A percentile compares a stretch with the other conserved stretches of the same genome.
phyloP scores from a whole-genome alignment of 1,140 invertebrate species.

The Bombus vancouverensis region DNA sequence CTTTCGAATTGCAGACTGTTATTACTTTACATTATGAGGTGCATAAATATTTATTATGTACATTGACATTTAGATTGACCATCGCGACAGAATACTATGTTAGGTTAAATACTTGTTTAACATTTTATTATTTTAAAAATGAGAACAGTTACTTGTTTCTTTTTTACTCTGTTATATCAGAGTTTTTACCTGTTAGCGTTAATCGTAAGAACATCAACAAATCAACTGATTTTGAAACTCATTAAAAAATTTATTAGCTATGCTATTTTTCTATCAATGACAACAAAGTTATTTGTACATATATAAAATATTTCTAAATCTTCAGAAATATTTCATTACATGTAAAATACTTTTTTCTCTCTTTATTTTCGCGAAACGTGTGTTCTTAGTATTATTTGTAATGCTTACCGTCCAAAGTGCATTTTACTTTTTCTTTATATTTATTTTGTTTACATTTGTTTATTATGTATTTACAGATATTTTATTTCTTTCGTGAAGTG shows the following conservation, averaged over 20 bases:
- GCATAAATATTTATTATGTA: constrained; percentile 50
- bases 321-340: constrained; percentile 44
- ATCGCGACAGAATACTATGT: not conserved
- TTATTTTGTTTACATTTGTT: constrained; percentile 70
- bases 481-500: constrained; percentile 57
- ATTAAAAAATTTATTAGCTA: constrained; percentile 16
- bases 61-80: constrained; percentile 27
- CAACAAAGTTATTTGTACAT: constrained; percentile 43
- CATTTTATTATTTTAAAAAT: not conserved
- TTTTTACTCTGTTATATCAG: not conserved
- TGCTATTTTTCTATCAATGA: not conserved
- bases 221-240: not conserved
- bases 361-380: constrained; percentile 31
- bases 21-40: constrained; percentile 31
- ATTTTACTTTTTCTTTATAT: constrained; percentile 70
- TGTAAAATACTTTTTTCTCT: constrained; percentile 45
- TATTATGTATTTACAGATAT: constrained; percentile 66
- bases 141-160: constrained; percentile 11
- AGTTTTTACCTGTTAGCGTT: not conserved
- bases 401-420: constrained; percentile 77
- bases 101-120: not conserved
- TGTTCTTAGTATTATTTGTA: constrained; percentile 75
- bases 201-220: not conserved
- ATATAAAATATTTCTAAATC: constrained; percentile 41
- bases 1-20: constrained; percentile 21